These are phyloP conservation scores for Telmatherina bonti DNA, from an alignment of 2,797 vertebrate species.

Conservation along the genomic window DNA sequence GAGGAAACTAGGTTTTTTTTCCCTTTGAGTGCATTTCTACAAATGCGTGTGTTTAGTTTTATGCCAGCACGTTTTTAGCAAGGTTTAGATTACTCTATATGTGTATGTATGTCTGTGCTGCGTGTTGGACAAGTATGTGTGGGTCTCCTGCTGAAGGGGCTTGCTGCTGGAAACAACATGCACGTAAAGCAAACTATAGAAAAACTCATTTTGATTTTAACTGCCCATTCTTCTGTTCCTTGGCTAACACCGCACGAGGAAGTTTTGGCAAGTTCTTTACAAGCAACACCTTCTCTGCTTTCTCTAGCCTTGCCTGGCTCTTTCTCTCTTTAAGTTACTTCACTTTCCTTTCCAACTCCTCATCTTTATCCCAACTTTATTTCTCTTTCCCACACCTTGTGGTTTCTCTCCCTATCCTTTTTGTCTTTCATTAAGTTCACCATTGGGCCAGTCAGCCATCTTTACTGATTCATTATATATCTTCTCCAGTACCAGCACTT, in stretches of 20 bases:
- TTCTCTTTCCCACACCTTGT: constrained; percentile 17
- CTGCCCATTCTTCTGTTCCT: constrained; percentile 62
- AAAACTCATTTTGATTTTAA: constrained; percentile 61
- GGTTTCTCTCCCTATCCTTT: constrained; percentile 12
- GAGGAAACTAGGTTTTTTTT: constrained; percentile 14
- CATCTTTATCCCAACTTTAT: constrained; percentile 22
- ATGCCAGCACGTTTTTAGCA: constrained; percentile 15
- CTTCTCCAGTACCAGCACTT: constrained; percentile 1
- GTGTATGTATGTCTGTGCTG: constrained; percentile 7
- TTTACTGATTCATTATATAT: constrained; percentile 13
- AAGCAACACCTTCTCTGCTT: constrained; percentile 71
- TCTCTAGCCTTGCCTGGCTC: constrained; percentile 49
- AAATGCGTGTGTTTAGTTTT: constrained; percentile 3
- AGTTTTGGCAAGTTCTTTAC: constrained; percentile 59
- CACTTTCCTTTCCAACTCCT: constrained; percentile 31
- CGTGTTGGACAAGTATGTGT: constrained; percentile 4
- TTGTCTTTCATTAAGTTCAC: constrained; percentile 9
- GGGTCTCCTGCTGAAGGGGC: constrained; percentile 43
- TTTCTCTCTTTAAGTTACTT: constrained; percentile 23
- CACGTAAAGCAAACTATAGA: constrained; percentile 50
- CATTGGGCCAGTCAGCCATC: constrained; percentile 15
- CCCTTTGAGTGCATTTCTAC: constrained; percentile 2
- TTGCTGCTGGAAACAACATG: constrained; percentile 39
- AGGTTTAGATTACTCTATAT: background rate
- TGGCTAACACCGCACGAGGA: constrained; percentile 48